phyloP scores from a whole-genome alignment of 2,113 vertebrate genomes.

The Colossoma macropomum region DNA sequence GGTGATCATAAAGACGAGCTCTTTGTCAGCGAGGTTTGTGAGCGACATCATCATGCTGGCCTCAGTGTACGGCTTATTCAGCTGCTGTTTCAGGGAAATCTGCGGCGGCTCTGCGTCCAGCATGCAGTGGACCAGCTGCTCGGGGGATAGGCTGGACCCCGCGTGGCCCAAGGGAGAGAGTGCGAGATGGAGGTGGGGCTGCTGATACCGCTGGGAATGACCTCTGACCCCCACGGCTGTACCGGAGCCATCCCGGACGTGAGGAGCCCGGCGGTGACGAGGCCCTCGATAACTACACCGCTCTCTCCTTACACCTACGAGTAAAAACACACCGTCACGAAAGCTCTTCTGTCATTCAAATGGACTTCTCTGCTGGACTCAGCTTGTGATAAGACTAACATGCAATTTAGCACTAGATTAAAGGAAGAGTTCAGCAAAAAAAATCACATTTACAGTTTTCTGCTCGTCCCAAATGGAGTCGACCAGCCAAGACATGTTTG shows the following conservation, averaged over 20 bases:
- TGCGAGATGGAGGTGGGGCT: slow-evolving; percentile 60
- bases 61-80: slow-evolving; percentile 91
- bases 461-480: too few relatives aligned
- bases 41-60: slow-evolving; percentile 97
- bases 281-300: slow-evolving; percentile 86
- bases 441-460: too few relatives aligned
- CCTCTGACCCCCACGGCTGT: slow-evolving; percentile 64
- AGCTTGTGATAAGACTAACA: too few relatives aligned
- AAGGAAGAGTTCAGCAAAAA: too few relatives aligned
- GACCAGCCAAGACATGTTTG: too few relatives aligned
- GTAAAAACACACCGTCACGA: background rate
- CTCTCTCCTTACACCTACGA: slow-evolving; percentile 87
- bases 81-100: slow-evolving; percentile 85
- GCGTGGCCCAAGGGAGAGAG: slow-evolving; percentile 14
- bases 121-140: slow-evolving; percentile 89
- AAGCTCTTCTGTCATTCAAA: background rate
- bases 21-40: slow-evolving; percentile 94
- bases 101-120: slow-evolving; percentile 92
- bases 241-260: slow-evolving; percentile 65
- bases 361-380: too few relatives aligned
- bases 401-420: too few relatives aligned
- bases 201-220: slow-evolving; percentile 65
- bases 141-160: slow-evolving; percentile 77
- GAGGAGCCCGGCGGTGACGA: slow-evolving; percentile 78
- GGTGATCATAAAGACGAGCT: slow-evolving; percentile 95